Conservation (phyloP, 2,888 invertebrate species). For the Cantharis lateralis region DNA sequence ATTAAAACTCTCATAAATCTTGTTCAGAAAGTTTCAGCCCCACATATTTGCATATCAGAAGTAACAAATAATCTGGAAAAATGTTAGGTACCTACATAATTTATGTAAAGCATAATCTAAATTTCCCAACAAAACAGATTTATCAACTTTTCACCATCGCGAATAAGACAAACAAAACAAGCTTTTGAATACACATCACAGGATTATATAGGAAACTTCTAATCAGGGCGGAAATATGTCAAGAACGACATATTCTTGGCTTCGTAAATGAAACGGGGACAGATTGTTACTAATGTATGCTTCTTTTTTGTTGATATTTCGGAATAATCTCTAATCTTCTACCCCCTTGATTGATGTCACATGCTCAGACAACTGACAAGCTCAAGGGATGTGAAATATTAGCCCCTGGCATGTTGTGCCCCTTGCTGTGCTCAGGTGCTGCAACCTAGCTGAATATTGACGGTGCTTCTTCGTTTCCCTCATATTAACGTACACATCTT, state of each 20-base stretch:
- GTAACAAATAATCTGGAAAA: slow-evolving; percentile 18
- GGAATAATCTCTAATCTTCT: slow-evolving; percentile 42
- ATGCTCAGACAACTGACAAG: slow-evolving; percentile 42
- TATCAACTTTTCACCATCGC: slow-evolving; percentile 7
- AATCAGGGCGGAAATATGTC: slow-evolving; percentile 9
- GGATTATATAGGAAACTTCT: slow-evolving; percentile 13
- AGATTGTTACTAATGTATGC: slow-evolving; percentile 2
- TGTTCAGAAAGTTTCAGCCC: slow-evolving; percentile 8
- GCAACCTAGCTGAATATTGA: slow-evolving; percentile 32
- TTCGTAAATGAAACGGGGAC: not conserved
- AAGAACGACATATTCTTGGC: slow-evolving; percentile 4
- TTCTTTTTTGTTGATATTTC: slow-evolving; percentile 31
- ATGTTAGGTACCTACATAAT: slow-evolving; percentile 10
- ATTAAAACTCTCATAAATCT: slow-evolving; percentile 15
- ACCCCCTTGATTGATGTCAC: slow-evolving; percentile 45
- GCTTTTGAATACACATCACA: slow-evolving; percentile 8
- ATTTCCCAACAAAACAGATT: slow-evolving; percentile 9
- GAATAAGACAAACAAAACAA: slow-evolving; percentile 20
- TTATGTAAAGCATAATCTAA: slow-evolving; percentile 21
- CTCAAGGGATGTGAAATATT: slow-evolving; percentile 42
- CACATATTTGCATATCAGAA: slow-evolving; percentile 20
- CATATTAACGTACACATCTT: slow-evolving; percentile 25
- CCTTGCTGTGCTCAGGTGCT: slow-evolving; percentile 40
- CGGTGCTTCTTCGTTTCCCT: slow-evolving; percentile 23
- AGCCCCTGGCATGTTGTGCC: slow-evolving; percentile 33